A percentile compares a stretch with the other conserved stretches of the same genome.
Conservation (phyloP, 1,140 invertebrate genomes). For the Odontomachus brunneus region DNA sequence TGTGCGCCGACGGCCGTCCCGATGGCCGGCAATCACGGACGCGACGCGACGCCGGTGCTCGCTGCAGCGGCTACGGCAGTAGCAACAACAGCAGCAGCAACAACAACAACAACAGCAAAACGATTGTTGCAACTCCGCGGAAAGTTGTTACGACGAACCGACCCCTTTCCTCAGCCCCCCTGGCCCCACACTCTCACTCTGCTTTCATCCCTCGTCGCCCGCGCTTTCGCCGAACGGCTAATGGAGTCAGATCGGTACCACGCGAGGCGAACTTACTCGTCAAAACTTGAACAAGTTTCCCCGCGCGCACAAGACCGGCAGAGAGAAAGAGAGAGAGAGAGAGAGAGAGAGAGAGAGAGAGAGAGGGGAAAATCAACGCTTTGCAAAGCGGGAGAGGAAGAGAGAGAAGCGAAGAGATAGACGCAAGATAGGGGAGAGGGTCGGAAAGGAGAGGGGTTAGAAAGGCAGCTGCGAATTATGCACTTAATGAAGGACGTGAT, state of each 20-base stretch:
- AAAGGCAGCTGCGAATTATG: no score
- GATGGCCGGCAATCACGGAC: not conserved
- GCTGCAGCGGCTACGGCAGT: no score
- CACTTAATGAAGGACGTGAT: no score
- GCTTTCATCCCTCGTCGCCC: no score
- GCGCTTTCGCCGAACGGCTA: no score
- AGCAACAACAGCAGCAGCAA: no score
- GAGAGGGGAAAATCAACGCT: not conserved
- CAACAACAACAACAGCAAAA: slow-evolving; percentile 63
- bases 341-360: slow-evolving; percentile 1
- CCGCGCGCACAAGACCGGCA: not conserved
- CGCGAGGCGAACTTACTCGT: no score
- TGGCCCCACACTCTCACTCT: no score
- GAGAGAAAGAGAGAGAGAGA: not conserved
- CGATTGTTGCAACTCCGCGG: slow-evolving; percentile 58
- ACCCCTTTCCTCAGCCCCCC: no score
- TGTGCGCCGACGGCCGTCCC: not conserved
- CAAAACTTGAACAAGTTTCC: no score
- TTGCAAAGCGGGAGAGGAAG: no score
- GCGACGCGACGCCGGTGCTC: not conserved
- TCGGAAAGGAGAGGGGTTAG: slow-evolving; percentile 1
- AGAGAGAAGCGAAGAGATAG: slow-evolving; percentile 7
- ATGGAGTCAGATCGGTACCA: no score
- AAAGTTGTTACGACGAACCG: slow-evolving; percentile 46
- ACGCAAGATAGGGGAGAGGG: not conserved